Conservation (phyloP, 2,113 vertebrate species). For the Galbula dea region DNA sequence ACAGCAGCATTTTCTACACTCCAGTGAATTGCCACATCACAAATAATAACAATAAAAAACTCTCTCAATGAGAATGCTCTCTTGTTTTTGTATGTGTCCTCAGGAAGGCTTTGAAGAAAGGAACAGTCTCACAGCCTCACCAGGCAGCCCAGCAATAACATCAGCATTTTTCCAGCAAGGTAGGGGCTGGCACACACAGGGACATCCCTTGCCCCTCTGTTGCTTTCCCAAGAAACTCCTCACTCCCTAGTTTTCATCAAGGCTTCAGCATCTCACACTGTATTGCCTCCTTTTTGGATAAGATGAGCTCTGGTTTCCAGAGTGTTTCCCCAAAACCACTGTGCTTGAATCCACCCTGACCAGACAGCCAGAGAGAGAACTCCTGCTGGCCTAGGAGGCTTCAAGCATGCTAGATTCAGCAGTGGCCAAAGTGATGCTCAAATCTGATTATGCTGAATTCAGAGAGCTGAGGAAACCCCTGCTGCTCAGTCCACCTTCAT, state of each 20-base stretch:
- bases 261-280: background rate
- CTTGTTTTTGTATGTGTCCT: rapidly evolving
- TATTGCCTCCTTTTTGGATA: background rate
- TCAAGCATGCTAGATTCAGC: background rate
- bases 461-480: background rate
- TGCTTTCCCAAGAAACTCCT: background rate
- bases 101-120: background rate
- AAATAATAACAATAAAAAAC: background rate
- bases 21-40: background rate
- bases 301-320: background rate
- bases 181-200: background rate
- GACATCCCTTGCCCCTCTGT: background rate
- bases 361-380: background rate
- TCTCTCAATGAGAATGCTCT: background rate
- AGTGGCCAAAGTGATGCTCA: background rate
- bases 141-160: background rate
- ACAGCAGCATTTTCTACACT: background rate
- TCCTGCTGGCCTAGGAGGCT: background rate
- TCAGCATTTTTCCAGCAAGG: background rate
- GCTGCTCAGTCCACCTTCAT: too few species aligned
- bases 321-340: background rate
- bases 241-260: background rate
- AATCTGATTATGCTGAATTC: background rate
- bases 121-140: background rate
- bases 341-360: background rate